phyloP scores from a whole-genome alignment of 2,113 vertebrate genomes.

The Megaceryle maxima region DNA sequence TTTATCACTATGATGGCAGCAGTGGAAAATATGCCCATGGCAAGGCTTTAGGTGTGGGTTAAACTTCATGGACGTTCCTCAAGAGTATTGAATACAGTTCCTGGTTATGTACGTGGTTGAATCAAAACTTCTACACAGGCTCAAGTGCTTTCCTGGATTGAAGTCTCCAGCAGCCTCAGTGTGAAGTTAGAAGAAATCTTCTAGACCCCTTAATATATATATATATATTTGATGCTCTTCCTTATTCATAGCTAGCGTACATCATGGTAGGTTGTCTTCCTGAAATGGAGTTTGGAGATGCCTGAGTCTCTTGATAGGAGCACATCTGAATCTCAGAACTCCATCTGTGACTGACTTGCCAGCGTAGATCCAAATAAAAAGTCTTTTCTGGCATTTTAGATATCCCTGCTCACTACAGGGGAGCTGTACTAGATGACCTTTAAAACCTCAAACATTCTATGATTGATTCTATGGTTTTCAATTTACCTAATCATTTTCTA shows the following conservation, averaged over 20 bases:
- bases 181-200: not conserved
- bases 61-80: not conserved
- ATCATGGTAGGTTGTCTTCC: not conserved
- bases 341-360: not conserved
- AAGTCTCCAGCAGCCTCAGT: not conserved
- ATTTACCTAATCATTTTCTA: not conserved
- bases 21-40: not conserved
- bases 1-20: not conserved
- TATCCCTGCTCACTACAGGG: not conserved
- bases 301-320: accelerated
- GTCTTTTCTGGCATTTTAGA: not conserved
- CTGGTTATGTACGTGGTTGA: not conserved
- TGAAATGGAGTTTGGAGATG: not conserved
- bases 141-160: not conserved
- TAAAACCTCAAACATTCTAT: not conserved
- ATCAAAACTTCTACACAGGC: not conserved
- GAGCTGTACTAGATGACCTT: not conserved
- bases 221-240: not conserved
- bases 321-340: not conserved
- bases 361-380: not conserved
- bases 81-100: not conserved
- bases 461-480: not conserved
- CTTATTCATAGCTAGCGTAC: not conserved
- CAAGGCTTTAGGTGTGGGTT: not conserved
- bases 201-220: not conserved